phyloP scores from a whole-genome alignment of 2,888 invertebrate genomes.

The Lepas anatifera region DNA sequence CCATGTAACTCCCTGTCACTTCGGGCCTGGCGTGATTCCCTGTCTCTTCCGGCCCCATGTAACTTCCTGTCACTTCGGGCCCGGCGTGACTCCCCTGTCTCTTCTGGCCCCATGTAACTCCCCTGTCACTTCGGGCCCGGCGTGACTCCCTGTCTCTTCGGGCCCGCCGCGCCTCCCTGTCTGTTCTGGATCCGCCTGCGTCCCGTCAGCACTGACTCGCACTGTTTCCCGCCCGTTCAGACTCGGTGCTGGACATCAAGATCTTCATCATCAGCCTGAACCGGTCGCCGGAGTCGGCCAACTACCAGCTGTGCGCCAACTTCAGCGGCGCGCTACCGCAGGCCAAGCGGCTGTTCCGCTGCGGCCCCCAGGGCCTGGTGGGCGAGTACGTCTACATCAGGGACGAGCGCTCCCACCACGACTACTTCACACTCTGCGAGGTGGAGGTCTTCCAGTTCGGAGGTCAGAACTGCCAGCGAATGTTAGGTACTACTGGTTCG shows the following conservation, averaged over 20 bases:
- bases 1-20: too few relatives aligned
- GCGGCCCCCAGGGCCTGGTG: constrained; percentile 29
- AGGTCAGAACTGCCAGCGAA: constrained; percentile 30
- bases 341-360: constrained; percentile 28
- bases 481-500: too few relatives aligned
- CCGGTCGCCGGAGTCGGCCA: background rate
- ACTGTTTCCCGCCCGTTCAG: constrained; percentile 24
- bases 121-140: constrained; percentile 16
- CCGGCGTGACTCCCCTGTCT: too few relatives aligned
- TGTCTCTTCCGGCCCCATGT: too few relatives aligned
- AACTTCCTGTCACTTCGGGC: too few relatives aligned
- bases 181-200: too few relatives aligned
- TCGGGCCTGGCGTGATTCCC: too few relatives aligned
- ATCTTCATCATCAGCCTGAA: background rate
- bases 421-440: constrained; percentile 32
- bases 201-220: too few relatives aligned
- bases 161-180: too few relatives aligned
- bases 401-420: constrained; percentile 29
- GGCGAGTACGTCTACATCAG: constrained; percentile 31
- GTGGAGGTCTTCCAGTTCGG: constrained; percentile 30
- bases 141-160: too few relatives aligned
- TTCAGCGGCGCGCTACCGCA: constrained; percentile 11
- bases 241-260: constrained; percentile 11
- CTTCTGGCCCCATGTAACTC: background rate
- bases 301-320: background rate